Evolutionary conservation across 1,140 invertebrate genomes (phyloP).

Genomic region (Drosophila rufa): DNA sequence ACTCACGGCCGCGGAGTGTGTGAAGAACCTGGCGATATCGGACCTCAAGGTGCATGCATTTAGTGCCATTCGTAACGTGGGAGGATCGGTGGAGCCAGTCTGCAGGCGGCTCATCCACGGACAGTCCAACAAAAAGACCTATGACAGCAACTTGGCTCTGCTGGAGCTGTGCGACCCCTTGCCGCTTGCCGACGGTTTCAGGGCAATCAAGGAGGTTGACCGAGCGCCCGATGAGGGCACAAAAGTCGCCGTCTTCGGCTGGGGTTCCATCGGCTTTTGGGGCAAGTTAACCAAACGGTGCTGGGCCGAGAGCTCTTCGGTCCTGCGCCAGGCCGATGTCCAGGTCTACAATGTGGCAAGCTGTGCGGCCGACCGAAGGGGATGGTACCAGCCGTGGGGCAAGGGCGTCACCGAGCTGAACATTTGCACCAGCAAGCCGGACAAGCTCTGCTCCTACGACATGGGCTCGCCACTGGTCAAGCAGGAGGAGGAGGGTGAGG

Average conservation of each 20-base stretch:
- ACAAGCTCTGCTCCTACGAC: neutral
- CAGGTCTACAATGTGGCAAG: neutral
- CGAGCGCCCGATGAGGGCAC: neutral
- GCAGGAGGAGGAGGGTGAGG: no score
- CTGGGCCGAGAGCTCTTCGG: no score
- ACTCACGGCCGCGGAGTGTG: neutral
- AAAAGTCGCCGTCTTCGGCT: neutral
- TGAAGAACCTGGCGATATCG: neutral
- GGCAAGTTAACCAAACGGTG: neutral
- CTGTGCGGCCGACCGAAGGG: neutral
- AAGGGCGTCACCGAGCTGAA: neutral
- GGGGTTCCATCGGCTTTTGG: neutral
- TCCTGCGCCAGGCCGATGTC: neutral
- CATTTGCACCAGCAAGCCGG: conserved; percentile 1
- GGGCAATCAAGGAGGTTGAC: neutral
- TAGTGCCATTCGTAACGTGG: no score
- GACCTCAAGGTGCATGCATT: neutral
- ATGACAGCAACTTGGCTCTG: conserved; percentile 1
- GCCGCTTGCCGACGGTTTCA: neutral
- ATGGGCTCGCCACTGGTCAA: neutral
- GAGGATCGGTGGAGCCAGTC: neutral
- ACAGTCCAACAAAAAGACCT: neutral
- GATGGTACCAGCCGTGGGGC: no score
- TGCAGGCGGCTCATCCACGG: neutral
- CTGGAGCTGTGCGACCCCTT: neutral